These are phyloP conservation scores for Saguinus midas DNA, from an alignment of 2,113 vertebrate genomes.

Conservation along the genomic window DNA sequence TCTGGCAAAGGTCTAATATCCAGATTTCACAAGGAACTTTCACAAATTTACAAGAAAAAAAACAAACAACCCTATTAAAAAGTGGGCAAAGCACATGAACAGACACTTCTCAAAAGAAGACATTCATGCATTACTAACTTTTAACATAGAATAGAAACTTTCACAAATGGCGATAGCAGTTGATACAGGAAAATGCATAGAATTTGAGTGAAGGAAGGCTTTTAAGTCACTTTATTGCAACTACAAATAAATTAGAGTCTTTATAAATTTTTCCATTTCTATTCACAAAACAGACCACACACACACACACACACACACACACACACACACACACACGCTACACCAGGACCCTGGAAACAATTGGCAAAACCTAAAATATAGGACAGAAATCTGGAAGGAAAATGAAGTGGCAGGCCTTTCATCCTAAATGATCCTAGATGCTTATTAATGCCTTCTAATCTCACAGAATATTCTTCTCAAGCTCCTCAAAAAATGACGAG, in stretches of 20 bases:
- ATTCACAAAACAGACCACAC: not conserved
- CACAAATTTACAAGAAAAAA: too few species aligned
- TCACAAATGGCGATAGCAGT: not conserved
- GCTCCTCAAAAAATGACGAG: not conserved
- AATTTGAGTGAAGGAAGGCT: not conserved
- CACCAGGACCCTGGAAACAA: not conserved
- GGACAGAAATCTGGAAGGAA: not conserved
- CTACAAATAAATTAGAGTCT: not conserved
- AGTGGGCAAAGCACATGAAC: too few species aligned
- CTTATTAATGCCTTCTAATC: not conserved
- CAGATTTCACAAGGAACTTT: too few species aligned
- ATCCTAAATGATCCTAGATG: not conserved
- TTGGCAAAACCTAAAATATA: not conserved
- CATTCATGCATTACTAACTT: not conserved
- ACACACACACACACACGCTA: not conserved
- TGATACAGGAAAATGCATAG: not conserved
- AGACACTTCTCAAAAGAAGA: too few species aligned
- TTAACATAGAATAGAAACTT: not conserved
- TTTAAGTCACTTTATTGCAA: not conserved
- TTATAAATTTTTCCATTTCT: not conserved
- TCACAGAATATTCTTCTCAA: not conserved
- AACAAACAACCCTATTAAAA: too few species aligned
- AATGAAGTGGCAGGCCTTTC: too few species aligned
- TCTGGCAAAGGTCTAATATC: too few species aligned
- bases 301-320: not conserved